Percentiles rank a stretch among this genome's conserved stretches.
Conservation (phyloP, 2,888 invertebrate species). For the Notodonta dromedarius region DNA sequence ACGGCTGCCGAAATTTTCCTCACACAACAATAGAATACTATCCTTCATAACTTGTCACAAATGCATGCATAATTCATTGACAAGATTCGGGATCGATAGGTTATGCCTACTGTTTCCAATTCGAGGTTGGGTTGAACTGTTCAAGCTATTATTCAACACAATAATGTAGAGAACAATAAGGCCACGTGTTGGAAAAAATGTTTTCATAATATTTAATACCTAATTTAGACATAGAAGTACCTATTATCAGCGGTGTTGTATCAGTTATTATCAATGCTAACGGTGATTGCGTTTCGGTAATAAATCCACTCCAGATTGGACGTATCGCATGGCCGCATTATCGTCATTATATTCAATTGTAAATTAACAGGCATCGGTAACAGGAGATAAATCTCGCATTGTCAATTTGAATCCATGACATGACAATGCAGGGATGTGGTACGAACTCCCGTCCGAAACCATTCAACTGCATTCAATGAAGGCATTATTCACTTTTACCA, state of each 20-base stretch:
- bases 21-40: neutral
- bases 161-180: slow-evolving; percentile 15
- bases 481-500: too few species aligned
- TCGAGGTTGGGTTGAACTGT: slow-evolving; percentile 20
- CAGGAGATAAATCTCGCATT: slow-evolving; percentile 21
- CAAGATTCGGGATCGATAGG: slow-evolving; percentile 25
- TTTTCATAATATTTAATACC: neutral
- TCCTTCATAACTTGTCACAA: neutral
- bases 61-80: slow-evolving; percentile 22
- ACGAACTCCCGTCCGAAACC: too few species aligned
- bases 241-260: slow-evolving; percentile 15
- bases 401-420: slow-evolving; percentile 24
- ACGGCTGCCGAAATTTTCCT: slow-evolving; percentile 4
- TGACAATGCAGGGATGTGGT: too few species aligned
- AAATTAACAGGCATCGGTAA: slow-evolving; percentile 21
- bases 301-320: slow-evolving; percentile 28
- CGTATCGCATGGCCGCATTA: slow-evolving; percentile 15
- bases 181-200: neutral
- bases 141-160: slow-evolving; percentile 10
- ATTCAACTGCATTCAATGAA: too few species aligned
- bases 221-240: neutral
- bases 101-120: slow-evolving; percentile 22
- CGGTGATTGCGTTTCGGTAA: slow-evolving; percentile 26
- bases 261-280: slow-evolving; percentile 23
- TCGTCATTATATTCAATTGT: slow-evolving; percentile 15